Evolutionary conservation across 2,888 invertebrate genomes (phyloP).

Genomic region (Dryobota labecula): DNA sequence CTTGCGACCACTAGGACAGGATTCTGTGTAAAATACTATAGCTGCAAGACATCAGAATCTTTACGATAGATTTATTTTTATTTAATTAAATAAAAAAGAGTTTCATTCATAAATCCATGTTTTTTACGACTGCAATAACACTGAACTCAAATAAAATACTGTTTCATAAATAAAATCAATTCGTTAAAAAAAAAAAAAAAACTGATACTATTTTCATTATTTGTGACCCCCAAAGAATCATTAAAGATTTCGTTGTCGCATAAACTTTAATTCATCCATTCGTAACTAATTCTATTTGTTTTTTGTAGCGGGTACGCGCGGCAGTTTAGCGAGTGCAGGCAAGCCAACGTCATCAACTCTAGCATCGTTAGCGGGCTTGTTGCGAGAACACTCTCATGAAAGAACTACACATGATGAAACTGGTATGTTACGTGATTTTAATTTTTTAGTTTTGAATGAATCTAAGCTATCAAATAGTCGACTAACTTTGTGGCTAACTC

Average conservation of each 20-base stretch:
- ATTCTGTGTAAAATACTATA: background rate
- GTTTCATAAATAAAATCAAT: too few relatives aligned
- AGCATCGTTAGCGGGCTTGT: slow-evolving; percentile 93
- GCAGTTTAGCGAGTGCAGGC: slow-evolving; percentile 95
- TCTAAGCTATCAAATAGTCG: background rate
- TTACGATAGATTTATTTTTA: too few relatives aligned
- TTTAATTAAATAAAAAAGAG: background rate
- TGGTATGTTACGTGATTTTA: slow-evolving; percentile 32
- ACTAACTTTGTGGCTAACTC: background rate
- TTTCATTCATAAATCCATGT: background rate
- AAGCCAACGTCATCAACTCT: slow-evolving; percentile 97
- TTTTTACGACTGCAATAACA: background rate
- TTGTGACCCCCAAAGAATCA: too few relatives aligned
- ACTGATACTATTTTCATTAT: too few relatives aligned
- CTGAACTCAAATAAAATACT: too few relatives aligned
- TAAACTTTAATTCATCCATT: background rate
- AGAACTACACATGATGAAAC: slow-evolving; percentile 69
- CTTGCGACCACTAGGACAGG: too few relatives aligned
- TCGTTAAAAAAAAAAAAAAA: too few relatives aligned
- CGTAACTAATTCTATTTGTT: background rate
- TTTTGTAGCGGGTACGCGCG: slow-evolving; percentile 93
- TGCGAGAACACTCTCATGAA: slow-evolving; percentile 90
- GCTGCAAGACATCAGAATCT: background rate
- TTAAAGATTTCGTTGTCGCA: too few relatives aligned
- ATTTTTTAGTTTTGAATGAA: background rate